Base-by-base conservation (phyloP, 2,888 invertebrate species). In the Zele albiditarsus region DNA sequence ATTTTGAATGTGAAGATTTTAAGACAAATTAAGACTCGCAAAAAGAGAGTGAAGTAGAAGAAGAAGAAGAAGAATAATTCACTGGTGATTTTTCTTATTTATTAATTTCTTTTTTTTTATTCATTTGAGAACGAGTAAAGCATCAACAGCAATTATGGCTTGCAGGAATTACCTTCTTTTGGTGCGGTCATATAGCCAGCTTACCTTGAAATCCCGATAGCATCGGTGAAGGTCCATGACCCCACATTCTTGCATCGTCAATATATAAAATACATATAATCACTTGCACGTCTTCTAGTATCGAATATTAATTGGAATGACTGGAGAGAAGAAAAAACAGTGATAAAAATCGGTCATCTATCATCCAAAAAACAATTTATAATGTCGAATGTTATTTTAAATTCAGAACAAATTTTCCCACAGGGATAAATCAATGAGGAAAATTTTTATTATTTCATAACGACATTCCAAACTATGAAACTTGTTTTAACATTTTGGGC, bases 171-270 rank as follows among this genome's bases (percentile, higher is more conserved):
- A 73, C 66, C 16, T 53, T 67, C 63, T 62, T 58, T 73, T 60
- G 66, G 65, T 75, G n/a, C 27, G 66, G 65, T 76, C 53, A 53
- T 60, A 74, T 77, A 83, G 83, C 80, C 77, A 10, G 86, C 76
- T 88, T 75, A 81, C 88, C 88, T 88, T 88, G 88, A 85, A 78
- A 83, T 79, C 73, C 71, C 77, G 70, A 67, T 76, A 78, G 72
- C 76, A 77, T 79, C 79, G 76, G 72, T 53, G 6, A 6, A 82
- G 87, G 84, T 87, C 86, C 82, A 81, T 82, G 85, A 88, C 86
- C 86, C 83, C 82, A 76, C 82, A 83, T 87, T 85, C 85, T 84
- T 80, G 80, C 75, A 73, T 58, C 62, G 46, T 62, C 62, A 42
- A 69, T 20, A 20, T 53, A 53, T 53, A 3, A 5, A 53, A 12